Base-by-base conservation (phyloP, 2,888 invertebrate species). In the Eristalis tenax region DNA sequence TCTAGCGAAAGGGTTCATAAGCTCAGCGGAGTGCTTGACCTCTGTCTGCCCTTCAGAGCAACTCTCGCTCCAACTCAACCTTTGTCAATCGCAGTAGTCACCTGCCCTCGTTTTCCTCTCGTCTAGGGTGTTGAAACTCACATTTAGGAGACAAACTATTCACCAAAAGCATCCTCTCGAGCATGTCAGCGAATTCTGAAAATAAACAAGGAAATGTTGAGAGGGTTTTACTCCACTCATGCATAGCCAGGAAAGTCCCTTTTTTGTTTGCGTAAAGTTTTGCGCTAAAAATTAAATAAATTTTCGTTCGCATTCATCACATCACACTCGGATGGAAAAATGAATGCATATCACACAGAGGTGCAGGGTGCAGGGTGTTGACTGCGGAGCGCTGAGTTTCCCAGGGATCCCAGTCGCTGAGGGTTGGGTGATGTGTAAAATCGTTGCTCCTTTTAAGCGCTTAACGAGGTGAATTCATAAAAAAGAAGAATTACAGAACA, bases 391-490 rank as follows among this genome's bases (percentile, higher is more conserved):
- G 32, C 59, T 61, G 32, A 32, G n/a, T 23, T 11, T 56, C 32
- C 43, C 43, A n/a, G n/a, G 18, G 10, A 8, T n/a, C 43, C 43
- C n/a, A n/a, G n/a, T n/a, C n/a, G 5, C n/a, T 4, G n/a, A 0
- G n/a, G 13, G 43, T 4, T 4, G 15, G 43, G 15, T 4, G 15
- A 63, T 69, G 68, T 64, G 63, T 74, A 70, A 63, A 82, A 70
- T 65, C 86, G 70, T 75, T 86, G 86, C 86, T 86, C 86, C 73
- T 86, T 86, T 86, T 83, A 82, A 79, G 79, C 78, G 78, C 86
- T 83, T 86, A 86, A 86, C 86, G 86, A 86, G 86, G 75, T 83
- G 86, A 83, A 83, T 75, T 63, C 71, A 66, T 61, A 61, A 63
- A 65, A 38, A 64, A 57, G 38, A 56, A 43, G 57, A 56, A 38